A percentile compares a stretch with the other conserved stretches of the same genome.
phyloP scores from a whole-genome alignment of 1,140 invertebrate species.

The Leptopilina clavipes region DNA sequence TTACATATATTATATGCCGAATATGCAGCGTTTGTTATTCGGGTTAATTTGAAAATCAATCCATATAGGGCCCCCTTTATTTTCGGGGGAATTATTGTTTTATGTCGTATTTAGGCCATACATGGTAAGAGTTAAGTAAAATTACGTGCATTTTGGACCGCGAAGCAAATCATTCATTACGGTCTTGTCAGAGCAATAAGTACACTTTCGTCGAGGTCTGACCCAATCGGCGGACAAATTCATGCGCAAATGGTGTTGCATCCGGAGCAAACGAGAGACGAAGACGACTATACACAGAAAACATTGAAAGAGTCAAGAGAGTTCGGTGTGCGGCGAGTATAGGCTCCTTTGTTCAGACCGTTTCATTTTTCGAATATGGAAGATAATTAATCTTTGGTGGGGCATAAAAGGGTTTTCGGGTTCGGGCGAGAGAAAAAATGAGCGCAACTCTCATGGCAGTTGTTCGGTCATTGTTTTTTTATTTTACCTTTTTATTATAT shows the following conservation, averaged over 20 bases:
- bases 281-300: background rate
- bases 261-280: conserved; percentile 8
- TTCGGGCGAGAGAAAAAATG: conserved; percentile 73
- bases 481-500: conserved; percentile 37
- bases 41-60: conserved; percentile 39
- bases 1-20: too few species aligned
- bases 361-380: conserved; percentile 74
- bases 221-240: conserved; percentile 57
- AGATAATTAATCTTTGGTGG: conserved; percentile 74
- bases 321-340: conserved; percentile 34
- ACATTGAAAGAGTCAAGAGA: conserved; percentile 40
- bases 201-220: conserved; percentile 20
- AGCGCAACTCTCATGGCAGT: conserved; percentile 63
- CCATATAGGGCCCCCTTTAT: conserved; percentile 31
- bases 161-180: conserved; percentile 30
- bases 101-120: conserved; percentile 8
- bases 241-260: conserved; percentile 43
- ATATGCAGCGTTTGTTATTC: too few species aligned
- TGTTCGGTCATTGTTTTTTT: conserved; percentile 56
- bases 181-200: conserved; percentile 16
- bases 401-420: conserved; percentile 74
- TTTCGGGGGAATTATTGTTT: background rate
- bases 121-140: background rate
- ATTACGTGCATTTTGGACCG: conserved; percentile 2
- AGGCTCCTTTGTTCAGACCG: conserved; percentile 66